Percentiles rank a stretch among this genome's conserved stretches.
Conservation (phyloP, 2,888 invertebrate species). For the Cyrtodaria siliqua region DNA sequence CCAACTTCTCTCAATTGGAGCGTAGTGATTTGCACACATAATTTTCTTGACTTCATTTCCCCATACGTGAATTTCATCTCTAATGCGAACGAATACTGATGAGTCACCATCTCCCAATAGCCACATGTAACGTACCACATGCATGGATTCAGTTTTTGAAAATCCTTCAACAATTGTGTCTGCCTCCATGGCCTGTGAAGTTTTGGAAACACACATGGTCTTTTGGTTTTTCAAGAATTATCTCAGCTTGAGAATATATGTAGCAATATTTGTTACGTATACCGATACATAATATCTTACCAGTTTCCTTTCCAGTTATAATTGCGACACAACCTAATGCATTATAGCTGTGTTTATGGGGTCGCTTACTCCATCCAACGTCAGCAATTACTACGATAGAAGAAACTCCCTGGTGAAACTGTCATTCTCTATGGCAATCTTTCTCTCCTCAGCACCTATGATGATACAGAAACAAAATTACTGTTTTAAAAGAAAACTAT, state of each 20-base stretch:
- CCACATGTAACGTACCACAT: slow-evolving; percentile 54
- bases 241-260: no score
- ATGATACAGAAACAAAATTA: no score
- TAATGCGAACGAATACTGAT: slow-evolving; percentile 29
- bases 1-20: no score
- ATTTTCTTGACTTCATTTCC: slow-evolving; percentile 28
- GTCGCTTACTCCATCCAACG: slow-evolving; percentile 59
- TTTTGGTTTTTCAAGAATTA: not conserved
- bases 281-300: slow-evolving; percentile 41
- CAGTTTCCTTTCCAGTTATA: slow-evolving; percentile 30
- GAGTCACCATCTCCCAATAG: slow-evolving; percentile 36
- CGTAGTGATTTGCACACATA: slow-evolving; percentile 50
- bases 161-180: slow-evolving; percentile 55
- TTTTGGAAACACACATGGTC: slow-evolving; percentile 32
- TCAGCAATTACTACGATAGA: slow-evolving; percentile 47
- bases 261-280: no score
- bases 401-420: slow-evolving; percentile 14
- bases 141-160: slow-evolving; percentile 44
- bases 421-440: slow-evolving; percentile 9
- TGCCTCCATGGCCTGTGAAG: slow-evolving; percentile 31
- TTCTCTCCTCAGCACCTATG: slow-evolving; percentile 20
- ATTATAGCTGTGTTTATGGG: slow-evolving; percentile 41
- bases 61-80: slow-evolving; percentile 41
- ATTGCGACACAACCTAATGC: slow-evolving; percentile 34
- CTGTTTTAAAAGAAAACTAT: no score